Evolutionary conservation across 1,140 invertebrate species (phyloP), one percentile per base, ranked within the genome.

Genomic region (Apolygus lucorum): DNA sequence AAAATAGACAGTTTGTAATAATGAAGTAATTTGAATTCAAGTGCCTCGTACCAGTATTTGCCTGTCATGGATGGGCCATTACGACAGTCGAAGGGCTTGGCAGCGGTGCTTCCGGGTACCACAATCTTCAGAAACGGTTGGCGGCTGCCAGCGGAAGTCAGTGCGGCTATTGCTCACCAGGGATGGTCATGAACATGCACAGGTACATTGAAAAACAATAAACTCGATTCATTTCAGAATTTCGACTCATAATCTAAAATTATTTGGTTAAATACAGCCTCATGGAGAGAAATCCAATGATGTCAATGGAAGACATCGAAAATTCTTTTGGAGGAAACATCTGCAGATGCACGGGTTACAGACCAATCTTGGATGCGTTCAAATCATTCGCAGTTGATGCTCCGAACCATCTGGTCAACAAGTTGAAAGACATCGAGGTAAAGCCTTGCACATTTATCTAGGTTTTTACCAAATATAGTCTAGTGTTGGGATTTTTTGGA

Each of bases 281-380:
- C 2, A 13, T 72, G 52, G 67, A 73, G 68, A 67, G 42, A 14
- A 71, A 74, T 14, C 42, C 68, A 62, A 29, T 72, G 52, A 74
- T 72, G 11, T 75, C 74, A 71, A 87, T 87, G 84, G 77, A 81
- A 26, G 83, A 90, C 73, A 81, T 91, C 13, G 90, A 92, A 76
- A 87, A 90, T 74, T 85, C 86, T 0, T 88, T 92, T 74, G 89
- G 88, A 1, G 85, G 92, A 64, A 93, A 93, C 75, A 84, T 95
- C 25, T 95, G 92, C 71, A 84, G 92, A 64, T 95, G 92, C 77
- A 95, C 92, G 0, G 92, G 92, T 0, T 95, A 93, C 74, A 81
- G 92, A 69, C 86, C 92, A 1, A 94, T 95, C 75, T 79, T 92
- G 42, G 89, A 92, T 71, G 84, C 90, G 26, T 92, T 92, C 76